These are phyloP conservation scores for Erpetoichthys calabaricus DNA, from an alignment of 2,797 vertebrate genomes.

Conservation along the genomic window DNA sequence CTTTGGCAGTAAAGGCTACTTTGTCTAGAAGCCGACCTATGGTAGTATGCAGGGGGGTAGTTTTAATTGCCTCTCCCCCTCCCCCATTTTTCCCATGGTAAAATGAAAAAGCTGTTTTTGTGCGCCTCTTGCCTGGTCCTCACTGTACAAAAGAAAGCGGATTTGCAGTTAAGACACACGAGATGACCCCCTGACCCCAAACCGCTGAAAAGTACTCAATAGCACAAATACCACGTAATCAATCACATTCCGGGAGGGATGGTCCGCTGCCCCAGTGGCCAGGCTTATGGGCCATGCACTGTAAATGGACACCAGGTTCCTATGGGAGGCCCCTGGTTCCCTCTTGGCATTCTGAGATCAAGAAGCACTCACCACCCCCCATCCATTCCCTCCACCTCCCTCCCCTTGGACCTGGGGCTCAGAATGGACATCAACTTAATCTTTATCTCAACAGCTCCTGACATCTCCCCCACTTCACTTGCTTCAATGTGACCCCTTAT, in stretches of 20 bases:
- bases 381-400: slow-evolving; percentile 27
- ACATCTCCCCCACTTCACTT: not conserved
- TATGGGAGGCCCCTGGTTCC: slow-evolving; percentile 31
- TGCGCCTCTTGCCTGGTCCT: slow-evolving; percentile 57
- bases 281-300: slow-evolving; percentile 65
- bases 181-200: slow-evolving; percentile 80
- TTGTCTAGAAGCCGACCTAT: slow-evolving; percentile 17
- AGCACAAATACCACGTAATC: slow-evolving; percentile 89
- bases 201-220: slow-evolving; percentile 78
- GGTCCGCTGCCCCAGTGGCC: slow-evolving; percentile 53
- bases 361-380: slow-evolving; percentile 31
- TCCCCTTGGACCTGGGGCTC: slow-evolving; percentile 14
- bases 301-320: slow-evolving; percentile 74
- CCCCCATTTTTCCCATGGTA: slow-evolving; percentile 80
- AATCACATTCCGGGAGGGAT: slow-evolving; percentile 78
- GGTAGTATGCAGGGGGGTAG: slow-evolving; percentile 43
- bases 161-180: slow-evolving; percentile 73
- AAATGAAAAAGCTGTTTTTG: slow-evolving; percentile 70
- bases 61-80: slow-evolving; percentile 67
- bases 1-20: slow-evolving; percentile 68
- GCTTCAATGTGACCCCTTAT: too few relatives aligned
- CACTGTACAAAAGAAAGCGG: slow-evolving; percentile 97
- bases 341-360: slow-evolving; percentile 40
- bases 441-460: not conserved
- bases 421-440: not conserved